Percentiles rank a stretch among this genome's conserved stretches.
phyloP scores from a whole-genome alignment of 2,113 vertebrate genomes.

The Caloenas nicobarica region DNA sequence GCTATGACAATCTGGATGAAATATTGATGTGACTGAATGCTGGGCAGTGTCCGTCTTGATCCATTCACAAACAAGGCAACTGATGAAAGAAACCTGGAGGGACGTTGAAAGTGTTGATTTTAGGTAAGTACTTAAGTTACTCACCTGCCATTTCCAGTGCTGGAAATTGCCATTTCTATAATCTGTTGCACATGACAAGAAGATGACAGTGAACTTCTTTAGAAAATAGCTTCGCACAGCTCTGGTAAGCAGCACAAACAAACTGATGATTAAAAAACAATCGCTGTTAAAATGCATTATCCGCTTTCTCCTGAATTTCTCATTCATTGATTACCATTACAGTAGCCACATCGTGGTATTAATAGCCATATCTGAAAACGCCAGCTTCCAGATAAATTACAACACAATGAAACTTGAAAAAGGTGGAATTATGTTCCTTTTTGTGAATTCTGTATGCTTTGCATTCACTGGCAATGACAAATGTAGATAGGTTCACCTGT shows the following conservation, averaged over 20 bases:
- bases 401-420: conserved; percentile 1
- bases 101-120: neutral
- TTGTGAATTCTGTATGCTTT: conserved; percentile 46
- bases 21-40: neutral
- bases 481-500: conserved; percentile 67
- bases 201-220: neutral
- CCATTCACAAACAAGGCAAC: neutral
- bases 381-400: neutral
- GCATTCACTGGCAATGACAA: conserved; percentile 45
- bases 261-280: neutral
- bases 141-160: neutral
- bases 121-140: conserved; percentile 6
- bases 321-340: neutral
- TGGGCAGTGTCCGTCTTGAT: neutral
- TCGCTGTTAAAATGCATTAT: neutral
- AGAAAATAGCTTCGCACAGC: neutral
- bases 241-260: conserved; percentile 24
- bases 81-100: neutral
- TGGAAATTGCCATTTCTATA: conserved; percentile 19
- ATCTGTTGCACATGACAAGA: neutral
- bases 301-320: neutral
- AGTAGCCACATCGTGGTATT: neutral
- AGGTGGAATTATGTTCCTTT: neutral
- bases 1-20: neutral
- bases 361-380: neutral